Evolutionary conservation across 2,113 vertebrate species (phyloP).

Genomic region (Myiozetetes cayanensis): DNA sequence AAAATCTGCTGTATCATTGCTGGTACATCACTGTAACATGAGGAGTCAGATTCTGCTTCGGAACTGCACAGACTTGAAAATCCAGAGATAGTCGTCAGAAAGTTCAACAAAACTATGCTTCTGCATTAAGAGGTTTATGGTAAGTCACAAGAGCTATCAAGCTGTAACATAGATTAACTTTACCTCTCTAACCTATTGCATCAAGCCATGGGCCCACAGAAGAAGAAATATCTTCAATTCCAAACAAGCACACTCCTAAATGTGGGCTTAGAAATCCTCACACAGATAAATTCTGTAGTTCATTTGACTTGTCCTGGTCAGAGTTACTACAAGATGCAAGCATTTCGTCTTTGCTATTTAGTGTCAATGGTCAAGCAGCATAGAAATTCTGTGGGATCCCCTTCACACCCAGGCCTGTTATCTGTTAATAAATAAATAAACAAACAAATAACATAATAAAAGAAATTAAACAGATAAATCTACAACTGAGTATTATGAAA

Average conservation of each 20-base stretch:
- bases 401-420: conserved; percentile 70
- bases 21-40: neutral
- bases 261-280: conserved; percentile 1
- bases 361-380: neutral
- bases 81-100: neutral
- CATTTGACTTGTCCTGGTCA: neutral
- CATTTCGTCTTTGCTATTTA: neutral
- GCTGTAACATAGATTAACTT: neutral
- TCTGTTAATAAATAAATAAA: neutral
- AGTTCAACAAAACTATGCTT: neutral
- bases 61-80: neutral
- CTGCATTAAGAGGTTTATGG: neutral
- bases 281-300: neutral
- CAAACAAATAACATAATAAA: neutral
- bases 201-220: neutral
- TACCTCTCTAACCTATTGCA: neutral
- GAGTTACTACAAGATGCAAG: neutral
- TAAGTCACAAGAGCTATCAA: neutral
- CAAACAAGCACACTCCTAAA: neutral
- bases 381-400: conserved; percentile 64
- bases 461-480: neutral
- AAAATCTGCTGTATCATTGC: neutral
- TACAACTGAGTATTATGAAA: neutral
- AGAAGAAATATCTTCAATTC: neutral
- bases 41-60: neutral